Evolutionary conservation across 2,113 vertebrate genomes (phyloP), one percentile per base, ranked within the genome.

Genomic region (Halichoerus grypus): DNA sequence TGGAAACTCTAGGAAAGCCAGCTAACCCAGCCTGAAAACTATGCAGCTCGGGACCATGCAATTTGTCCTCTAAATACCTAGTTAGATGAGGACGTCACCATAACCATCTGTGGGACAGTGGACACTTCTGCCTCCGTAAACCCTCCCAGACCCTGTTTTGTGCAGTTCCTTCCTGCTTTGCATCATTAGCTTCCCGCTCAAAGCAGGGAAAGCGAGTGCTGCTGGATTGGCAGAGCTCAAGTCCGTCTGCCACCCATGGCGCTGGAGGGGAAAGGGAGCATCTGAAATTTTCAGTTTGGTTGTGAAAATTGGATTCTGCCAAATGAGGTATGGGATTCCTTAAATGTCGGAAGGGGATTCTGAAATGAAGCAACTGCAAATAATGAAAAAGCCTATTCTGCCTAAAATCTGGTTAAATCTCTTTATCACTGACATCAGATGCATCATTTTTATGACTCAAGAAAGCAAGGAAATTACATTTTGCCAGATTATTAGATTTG

Each of bases 391-490:
- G 21, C 22, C 28, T 7, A 7, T 21, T 49, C 0, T 5, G 3
- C 42, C 10, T 10, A 51, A 94, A 82, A 28, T 55, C 12, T 51
- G 28, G 39, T 61, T 88, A 36, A 61, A 26, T 61, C 28, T 55
- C 6, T 61, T 96, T 86, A 69, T 79, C 74, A 9, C 24, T 72
- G 80, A 79, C 46, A 51, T 28, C 26, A 3, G 33, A 51, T 28
- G 10, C 24, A 76, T 95, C 51, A 31, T 87, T 82, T 96, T 84
- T 91, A 36, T 94, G 91, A 71, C 59, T 92, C 33, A 57, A 65
- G 63, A 69, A 95, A 33, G 33, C 77, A 87, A 82, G 88, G 36
- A 94, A 85, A 93, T 96, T 59, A 69, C 46, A 72, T 53, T 55
- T 91, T 69, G 55, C 31, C 55, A 13, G 22, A 71, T 79, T 55